Evolutionary conservation across 2,888 invertebrate genomes (phyloP), one percentile per base, ranked within the genome.

Genomic region (Petrolisthes cinctipes): DNA sequence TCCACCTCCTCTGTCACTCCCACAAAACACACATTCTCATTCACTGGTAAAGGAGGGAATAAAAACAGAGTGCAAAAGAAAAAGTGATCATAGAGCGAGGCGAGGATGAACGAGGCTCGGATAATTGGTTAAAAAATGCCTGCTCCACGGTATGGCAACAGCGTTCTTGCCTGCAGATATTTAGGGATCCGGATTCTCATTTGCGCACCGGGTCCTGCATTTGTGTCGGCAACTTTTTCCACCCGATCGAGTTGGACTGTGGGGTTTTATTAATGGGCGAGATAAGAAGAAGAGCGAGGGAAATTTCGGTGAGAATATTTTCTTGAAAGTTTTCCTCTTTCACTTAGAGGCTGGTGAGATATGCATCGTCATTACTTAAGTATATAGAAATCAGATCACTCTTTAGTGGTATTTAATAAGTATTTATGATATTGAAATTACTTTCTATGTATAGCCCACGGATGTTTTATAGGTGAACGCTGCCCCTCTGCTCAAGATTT

Each of bases 121-220:
- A 11, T 11, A 61, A 11, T 61, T 9, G 61, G 9, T 61, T 17
- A 61, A 61, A 61, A 61, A 61, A 61, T 61, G 61, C 61, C 11
- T 17, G 61, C 11, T 17, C 61, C 61, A 9, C 61, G 17, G 17
- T 61, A 61, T 61, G 61, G 61, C 61, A 61, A 61, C 61, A 61
- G 61, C 61, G 61, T 61, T 61, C 61, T 61, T 61, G 61, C 61
- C 61, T 61, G 61, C 61, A 61, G 61, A 61, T 61, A 61, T 61
- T 61, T 61, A 61, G 17, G 61, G 11, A 61, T 61, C 61, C 61
- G 61, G 61, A 61, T 61, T 17, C 61, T 11, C 61, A 17, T 61
- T 61, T 61, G 61, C 61, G 61, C 61, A 11, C 61, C 17, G 11
- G 9, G 11, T 61, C 61, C 17, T 17, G 9, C 61, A 37, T 61